These are phyloP conservation scores for Megaceryle maxima DNA, from an alignment of 2,113 vertebrate genomes.

Conservation along the genomic window DNA sequence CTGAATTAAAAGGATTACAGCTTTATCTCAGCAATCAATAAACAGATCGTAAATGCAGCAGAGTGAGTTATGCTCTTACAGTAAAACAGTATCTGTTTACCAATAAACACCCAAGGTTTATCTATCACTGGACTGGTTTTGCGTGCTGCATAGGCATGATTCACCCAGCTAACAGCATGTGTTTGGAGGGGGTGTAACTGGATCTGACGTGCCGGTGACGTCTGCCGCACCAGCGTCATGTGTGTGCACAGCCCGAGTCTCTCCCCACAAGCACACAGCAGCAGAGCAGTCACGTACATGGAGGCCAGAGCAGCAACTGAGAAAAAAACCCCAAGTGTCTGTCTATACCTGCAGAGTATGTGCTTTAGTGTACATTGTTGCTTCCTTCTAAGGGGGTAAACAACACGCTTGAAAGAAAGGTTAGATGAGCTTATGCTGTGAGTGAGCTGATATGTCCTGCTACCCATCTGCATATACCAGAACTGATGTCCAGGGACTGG, in stretches of 20 bases:
- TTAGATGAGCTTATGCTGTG: neutral
- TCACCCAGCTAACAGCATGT: neutral
- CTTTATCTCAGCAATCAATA: constrained; percentile 26
- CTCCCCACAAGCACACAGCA: neutral
- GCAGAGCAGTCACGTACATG: neutral
- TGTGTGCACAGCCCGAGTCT: neutral
- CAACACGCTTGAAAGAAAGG: neutral
- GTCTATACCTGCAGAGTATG: neutral
- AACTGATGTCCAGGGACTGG: neutral
- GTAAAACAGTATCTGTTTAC: constrained; percentile 14
- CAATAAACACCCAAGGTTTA: neutral
- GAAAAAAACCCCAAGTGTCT: neutral
- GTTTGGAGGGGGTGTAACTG: neutral
- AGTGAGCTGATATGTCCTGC: neutral
- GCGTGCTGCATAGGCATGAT: constrained; percentile 32
- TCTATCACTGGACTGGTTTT: neutral
- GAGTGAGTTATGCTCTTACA: neutral
- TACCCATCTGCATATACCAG: neutral
- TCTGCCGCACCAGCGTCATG: neutral
- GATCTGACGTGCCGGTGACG: constrained; percentile 15
- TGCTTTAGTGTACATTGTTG: accelerated
- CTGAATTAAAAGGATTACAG: constrained; percentile 16
- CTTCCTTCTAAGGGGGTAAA: neutral
- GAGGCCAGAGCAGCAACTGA: neutral
- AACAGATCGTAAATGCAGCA: neutral